Percentiles rank a stretch among this genome's conserved stretches.
These are phyloP conservation scores for Enteromius trimaculatus DNA, from an alignment of 2,797 vertebrate genomes.

Conservation along the genomic window DNA sequence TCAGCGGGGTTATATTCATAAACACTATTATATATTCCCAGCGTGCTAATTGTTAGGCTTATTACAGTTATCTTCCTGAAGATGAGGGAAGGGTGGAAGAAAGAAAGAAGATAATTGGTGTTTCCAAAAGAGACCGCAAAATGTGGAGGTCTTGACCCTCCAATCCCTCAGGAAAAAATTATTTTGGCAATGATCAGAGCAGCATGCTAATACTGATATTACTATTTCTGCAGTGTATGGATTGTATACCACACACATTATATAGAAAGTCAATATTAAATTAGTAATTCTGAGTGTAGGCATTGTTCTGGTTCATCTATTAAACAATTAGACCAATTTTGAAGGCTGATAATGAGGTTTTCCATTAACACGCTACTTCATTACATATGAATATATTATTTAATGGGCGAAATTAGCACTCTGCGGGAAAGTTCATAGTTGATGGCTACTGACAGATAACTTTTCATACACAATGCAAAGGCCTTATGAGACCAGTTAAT, in stretches of 20 bases:
- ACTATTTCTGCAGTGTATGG: neutral
- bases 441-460: neutral
- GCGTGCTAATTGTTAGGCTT: neutral
- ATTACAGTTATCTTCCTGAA: conserved; percentile 33
- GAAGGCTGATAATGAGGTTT: conserved; percentile 8
- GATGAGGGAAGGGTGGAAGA: neutral
- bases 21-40: conserved; percentile 34
- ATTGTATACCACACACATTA: neutral
- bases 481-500: conserved; percentile 13
- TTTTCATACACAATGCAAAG: neutral
- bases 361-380: neutral
- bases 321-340: neutral
- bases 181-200: neutral
- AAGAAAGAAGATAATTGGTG: conserved; percentile 15
- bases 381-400: conserved; percentile 3
- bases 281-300: neutral
- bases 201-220: neutral
- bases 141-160: conserved; percentile 17
- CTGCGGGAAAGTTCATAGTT: neutral
- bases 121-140: neutral
- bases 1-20: conserved; percentile 41
- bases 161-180: neutral
- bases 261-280: neutral
- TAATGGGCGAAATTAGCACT: neutral
- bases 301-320: neutral